Evolutionary conservation across 2,888 invertebrate genomes (phyloP).

Genomic region (Bellardia pandia): DNA sequence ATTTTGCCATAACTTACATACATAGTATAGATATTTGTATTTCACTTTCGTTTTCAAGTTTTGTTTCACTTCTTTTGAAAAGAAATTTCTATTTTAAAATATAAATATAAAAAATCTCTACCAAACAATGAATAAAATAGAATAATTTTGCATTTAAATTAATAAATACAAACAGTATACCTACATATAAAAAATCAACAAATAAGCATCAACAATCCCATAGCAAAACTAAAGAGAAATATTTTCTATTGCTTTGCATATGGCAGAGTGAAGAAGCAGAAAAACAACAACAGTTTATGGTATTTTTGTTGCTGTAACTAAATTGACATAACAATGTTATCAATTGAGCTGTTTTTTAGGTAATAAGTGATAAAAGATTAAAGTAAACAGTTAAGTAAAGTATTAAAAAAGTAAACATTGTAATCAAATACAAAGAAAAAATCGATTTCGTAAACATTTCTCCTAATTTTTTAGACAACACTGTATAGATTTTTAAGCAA

Average conservation of each 20-base stretch:
- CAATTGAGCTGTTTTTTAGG: neutral
- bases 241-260: slow-evolving; percentile 65
- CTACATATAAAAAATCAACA: slow-evolving; percentile 5
- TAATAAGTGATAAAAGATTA: no score
- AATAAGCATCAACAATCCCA: slow-evolving; percentile 7
- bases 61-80: slow-evolving; percentile 31
- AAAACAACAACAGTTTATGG: neutral
- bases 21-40: neutral
- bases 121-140: slow-evolving; percentile 65
- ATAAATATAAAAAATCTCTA: slow-evolving; percentile 21
- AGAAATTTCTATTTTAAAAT: slow-evolving; percentile 52
- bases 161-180: neutral
- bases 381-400: no score
- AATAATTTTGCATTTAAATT: slow-evolving; percentile 60
- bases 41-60: slow-evolving; percentile 65
- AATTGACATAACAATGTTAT: neutral
- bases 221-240: neutral
- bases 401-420: no score
- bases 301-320: slow-evolving; percentile 11
- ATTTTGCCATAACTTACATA: slow-evolving; percentile 33
- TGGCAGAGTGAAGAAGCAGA: neutral
- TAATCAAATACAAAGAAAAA: no score
- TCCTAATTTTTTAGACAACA: no score
- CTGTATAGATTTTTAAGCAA: no score
- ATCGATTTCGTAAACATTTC: no score